Evolutionary conservation across 1,140 invertebrate species (phyloP), one percentile per base, ranked within the genome.

Genomic region (Ganaspis sp.): DNA sequence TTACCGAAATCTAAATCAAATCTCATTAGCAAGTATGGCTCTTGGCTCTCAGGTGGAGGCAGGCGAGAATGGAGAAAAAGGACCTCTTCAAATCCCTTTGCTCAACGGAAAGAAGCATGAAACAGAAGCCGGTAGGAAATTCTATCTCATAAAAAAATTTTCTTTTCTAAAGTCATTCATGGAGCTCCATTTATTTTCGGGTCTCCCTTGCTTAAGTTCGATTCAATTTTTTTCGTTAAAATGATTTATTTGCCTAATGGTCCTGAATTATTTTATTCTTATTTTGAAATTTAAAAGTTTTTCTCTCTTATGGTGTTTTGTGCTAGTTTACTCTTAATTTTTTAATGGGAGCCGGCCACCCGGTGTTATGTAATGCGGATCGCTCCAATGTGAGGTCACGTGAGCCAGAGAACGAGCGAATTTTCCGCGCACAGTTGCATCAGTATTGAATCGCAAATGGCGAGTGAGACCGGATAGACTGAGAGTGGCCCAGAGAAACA

Each of bases 371-470:
- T 87, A 87, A 86, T 71, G 74, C 73, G 72, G 76, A 84, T 84
- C 82, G 81, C 81, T 78, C 80, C 78, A 84, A 81, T 80, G 54
- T 21, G 45, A 69, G 77, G 83, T 83, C 83, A 84, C 85, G 79
- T 72, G 81, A 83, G 80, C 77, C 58, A 71, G n/a, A n/a, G n/a
- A n/a, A n/a, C 76, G 37, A 75, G 26, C 54, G 4, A 26, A 12
- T 64, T 64, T 26, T 29, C n/a, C 58, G 58, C 21, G 26, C 58
- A 91, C 6, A 91, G 89, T 12, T 90, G 87, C 17, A 90, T 92
- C 54, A 34, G 6, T 6, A 34, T 3, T 6, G 87, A 86, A 49
- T 92, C 93, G 73, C 93, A 93, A 86, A 93, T 92, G 87, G 93
- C 82, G n/a, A 34, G 29, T 34, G 29, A 34, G 29, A n/a, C n/a